phyloP scores from a whole-genome alignment of 2,113 vertebrate genomes.

The Puntigrus tetrazona region DNA sequence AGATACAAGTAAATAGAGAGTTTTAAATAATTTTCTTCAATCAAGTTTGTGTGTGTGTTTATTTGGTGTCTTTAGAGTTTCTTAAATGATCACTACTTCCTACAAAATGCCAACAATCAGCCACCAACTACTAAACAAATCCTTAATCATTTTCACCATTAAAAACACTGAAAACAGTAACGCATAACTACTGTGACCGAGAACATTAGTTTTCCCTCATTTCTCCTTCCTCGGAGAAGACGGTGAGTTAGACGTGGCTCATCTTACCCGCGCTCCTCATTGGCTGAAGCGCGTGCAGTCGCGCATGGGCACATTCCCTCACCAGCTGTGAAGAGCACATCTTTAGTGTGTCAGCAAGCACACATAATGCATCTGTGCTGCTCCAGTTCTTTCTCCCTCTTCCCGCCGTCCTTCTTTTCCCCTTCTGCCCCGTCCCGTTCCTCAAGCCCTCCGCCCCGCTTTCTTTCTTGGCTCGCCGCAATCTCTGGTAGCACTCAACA shows the following conservation, averaged over 20 bases:
- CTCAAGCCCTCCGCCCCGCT: not conserved
- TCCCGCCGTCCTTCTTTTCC: not conserved
- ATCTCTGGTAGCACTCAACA: constrained; percentile 33
- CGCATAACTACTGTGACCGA: not conserved
- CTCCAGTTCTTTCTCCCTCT: constrained; percentile 35
- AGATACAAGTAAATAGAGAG: no score
- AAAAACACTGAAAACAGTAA: no score
- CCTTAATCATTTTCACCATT: no score
- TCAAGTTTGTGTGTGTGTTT: no score
- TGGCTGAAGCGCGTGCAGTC: constrained; percentile 19
- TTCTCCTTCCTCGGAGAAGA: not conserved
- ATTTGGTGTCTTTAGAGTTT: no score
- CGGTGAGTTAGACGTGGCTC: not conserved
- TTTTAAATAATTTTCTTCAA: no score
- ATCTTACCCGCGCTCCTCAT: constrained; percentile 30
- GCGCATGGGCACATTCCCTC: constrained; percentile 34
- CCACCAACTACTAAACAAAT: no score
- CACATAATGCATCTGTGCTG: constrained; percentile 51
- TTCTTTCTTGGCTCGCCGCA: constrained; percentile 15
- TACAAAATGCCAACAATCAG: no score
- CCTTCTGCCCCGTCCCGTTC: not conserved
- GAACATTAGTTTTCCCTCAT: not conserved
- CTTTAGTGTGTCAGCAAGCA: constrained; percentile 45
- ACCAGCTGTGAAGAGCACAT: constrained; percentile 49
- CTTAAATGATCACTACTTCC: no score